Conservation (phyloP, 2,888 invertebrate genomes). For the Carpatolechia fugitivella region DNA sequence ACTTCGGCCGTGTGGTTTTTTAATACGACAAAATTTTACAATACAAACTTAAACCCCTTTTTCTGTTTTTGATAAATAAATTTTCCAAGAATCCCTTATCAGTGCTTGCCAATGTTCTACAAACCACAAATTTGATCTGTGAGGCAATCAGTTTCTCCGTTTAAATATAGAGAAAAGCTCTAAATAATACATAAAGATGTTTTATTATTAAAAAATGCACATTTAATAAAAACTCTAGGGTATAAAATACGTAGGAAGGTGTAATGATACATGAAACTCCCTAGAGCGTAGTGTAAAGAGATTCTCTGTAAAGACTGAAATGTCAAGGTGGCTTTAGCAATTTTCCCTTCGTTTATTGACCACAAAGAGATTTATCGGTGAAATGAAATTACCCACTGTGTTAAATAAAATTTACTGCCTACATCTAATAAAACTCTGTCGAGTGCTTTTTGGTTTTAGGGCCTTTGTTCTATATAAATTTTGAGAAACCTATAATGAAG, state of each 20-base stretch:
- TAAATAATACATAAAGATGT: too few relatives aligned
- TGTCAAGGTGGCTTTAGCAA: conserved; percentile 33
- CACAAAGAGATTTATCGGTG: conserved; percentile 10
- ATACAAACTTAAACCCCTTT: too few relatives aligned
- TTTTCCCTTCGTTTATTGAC: conserved; percentile 9
- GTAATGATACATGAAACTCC: neutral
- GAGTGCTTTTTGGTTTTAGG: neutral
- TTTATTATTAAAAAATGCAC: too few relatives aligned
- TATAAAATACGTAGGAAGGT: neutral
- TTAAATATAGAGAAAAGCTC: too few relatives aligned
- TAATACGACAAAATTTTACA: too few relatives aligned
- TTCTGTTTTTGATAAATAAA: too few relatives aligned
- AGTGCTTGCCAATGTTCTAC: too few relatives aligned
- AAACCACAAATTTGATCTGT: too few relatives aligned
- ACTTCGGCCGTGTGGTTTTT: too few relatives aligned
- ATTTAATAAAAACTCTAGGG: too few relatives aligned
- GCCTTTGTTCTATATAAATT: neutral
- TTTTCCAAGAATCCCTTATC: too few relatives aligned
- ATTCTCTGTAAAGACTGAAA: conserved; percentile 18
- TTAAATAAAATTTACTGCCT: conserved; percentile 11
- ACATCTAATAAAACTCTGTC: neutral
- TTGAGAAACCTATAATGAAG: neutral
- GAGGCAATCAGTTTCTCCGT: too few relatives aligned
- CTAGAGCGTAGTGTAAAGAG: neutral
- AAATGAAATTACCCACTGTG: conserved; percentile 9